Base-by-base conservation (phyloP, 2,797 vertebrate genomes). In the Cheirogaleus major region DNA sequence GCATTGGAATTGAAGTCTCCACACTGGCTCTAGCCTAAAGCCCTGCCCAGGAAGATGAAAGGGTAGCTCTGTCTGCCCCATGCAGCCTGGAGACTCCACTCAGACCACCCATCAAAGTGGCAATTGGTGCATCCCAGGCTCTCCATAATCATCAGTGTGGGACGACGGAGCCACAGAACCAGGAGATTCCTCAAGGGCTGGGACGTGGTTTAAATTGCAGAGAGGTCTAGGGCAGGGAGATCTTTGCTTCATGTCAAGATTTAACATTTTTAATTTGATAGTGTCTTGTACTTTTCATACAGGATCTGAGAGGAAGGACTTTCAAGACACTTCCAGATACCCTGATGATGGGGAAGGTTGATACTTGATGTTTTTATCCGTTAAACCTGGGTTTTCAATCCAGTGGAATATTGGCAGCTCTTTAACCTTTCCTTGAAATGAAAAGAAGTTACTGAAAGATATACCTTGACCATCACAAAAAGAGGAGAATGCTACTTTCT, bases 21-120 rank as follows among this genome's bases (percentile, higher is more conserved):
- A 0, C 30, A 22, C 32, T 88, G 70, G 18, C 72, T 95, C 45
- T 59, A 67, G 32, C 48, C 35, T 72, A 69, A 80, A 65, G 45
- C 48, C 79, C 83, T 22, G 2, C 83, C 93, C 69, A n/a, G 30
- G 13, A 27, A 95, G 88, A 96, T 92, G 90, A 85, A 78, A 82
- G 92, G 48, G 59, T 94, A 75, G 43, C 18, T 72, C 17, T 7
- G 79, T 95, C 83, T 84, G 45, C 43, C 35, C 50, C 50, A 8
- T 2, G 52, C 80, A 63, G 80, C 57, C 73, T 6, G 59, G 85
- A 93, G 65, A 50, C 38, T 57, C 25, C 23, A 22, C 17, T 61
- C 72, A 90, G 92, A 92, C 72, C 75, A 97, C 80, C 88, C 90
- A 93, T 67, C 67, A 67, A 23, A 85, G 72, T 55, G 84, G 73